Evolutionary conservation across 2,888 invertebrate genomes (phyloP).

Genomic region (Heliconius cydno): DNA sequence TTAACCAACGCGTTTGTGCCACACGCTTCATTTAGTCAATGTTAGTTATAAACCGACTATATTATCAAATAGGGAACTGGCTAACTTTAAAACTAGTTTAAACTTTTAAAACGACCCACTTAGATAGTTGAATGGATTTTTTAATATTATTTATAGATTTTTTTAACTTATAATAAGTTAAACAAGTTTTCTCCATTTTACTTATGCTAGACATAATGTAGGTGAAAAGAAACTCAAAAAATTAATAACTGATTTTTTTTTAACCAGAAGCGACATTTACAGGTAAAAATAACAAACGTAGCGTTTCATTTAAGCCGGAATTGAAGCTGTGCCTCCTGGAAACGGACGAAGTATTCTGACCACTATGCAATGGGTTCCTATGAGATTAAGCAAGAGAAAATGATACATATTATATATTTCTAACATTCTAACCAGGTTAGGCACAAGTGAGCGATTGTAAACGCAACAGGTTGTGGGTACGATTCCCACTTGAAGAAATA

Average conservation of each 20-base stretch:
- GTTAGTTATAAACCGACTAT: neutral
- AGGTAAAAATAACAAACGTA: neutral
- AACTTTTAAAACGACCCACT: conserved; percentile 16
- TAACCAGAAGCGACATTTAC: neutral
- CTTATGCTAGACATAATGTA: neutral
- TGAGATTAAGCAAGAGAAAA: too few relatives aligned
- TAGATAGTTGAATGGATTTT: conserved; percentile 5
- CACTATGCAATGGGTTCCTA: too few relatives aligned
- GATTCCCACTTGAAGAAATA: neutral
- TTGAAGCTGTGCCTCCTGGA: too few relatives aligned
- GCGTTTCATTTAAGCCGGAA: too few relatives aligned
- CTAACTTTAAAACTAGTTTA: neutral
- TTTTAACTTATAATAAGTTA: neutral
- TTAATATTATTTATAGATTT: conserved; percentile 10
- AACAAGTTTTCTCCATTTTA: neutral
- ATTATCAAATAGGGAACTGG: neutral
- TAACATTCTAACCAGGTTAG: neutral
- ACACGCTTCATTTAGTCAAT: conserved; percentile 1
- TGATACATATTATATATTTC: too few relatives aligned
- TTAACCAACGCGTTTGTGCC: too few relatives aligned
- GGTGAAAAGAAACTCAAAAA: neutral
- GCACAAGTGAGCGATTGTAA: neutral
- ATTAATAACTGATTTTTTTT: neutral
- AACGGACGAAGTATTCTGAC: too few relatives aligned
- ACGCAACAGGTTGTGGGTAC: neutral